These are phyloP conservation scores for Alsophila aescularia DNA, from an alignment of 2,888 invertebrate genomes.

Conservation along the genomic window DNA sequence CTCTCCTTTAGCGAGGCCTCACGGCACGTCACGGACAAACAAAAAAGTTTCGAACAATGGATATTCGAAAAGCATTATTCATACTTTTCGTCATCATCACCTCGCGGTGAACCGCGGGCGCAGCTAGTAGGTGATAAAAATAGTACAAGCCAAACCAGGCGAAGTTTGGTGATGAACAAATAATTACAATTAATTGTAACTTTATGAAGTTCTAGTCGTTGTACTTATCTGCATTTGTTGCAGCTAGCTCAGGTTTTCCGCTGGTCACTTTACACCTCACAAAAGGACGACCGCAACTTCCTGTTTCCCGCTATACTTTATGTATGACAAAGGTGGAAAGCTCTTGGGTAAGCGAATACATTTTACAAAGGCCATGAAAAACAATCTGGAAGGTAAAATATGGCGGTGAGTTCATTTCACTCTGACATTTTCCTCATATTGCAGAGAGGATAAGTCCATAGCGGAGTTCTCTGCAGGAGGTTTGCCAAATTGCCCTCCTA, in stretches of 20 bases:
- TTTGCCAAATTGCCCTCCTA: slow-evolving; percentile 40
- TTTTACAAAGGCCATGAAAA: slow-evolving; percentile 24
- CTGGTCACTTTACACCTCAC: slow-evolving; percentile 6
- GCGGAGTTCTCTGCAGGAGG: slow-evolving; percentile 24
- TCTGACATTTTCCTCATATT: slow-evolving; percentile 23
- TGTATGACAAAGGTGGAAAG: slow-evolving; percentile 18
- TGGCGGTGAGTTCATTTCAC: slow-evolving; percentile 10
- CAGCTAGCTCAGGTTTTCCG: slow-evolving; percentile 5
- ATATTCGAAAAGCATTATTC: no score
- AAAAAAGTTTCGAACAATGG: no score
- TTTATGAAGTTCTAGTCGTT: slow-evolving; percentile 5
- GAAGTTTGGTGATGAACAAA: no score
- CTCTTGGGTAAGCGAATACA: slow-evolving; percentile 14
- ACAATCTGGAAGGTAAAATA: slow-evolving; percentile 20
- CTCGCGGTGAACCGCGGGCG: no score
- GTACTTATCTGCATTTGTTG: slow-evolving; percentile 6
- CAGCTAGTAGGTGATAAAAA: no score
- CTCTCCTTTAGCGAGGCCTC: no score
- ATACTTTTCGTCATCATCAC: no score
- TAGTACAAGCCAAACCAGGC: no score
- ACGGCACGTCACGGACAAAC: no score
- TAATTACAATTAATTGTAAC: no score
- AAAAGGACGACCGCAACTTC: slow-evolving; percentile 12
- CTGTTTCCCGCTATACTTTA: slow-evolving; percentile 15
- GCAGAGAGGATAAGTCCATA: slow-evolving; percentile 26